These are phyloP conservation scores for Electrona antarctica DNA, from an alignment of 2,113 vertebrate genomes.

Conservation along the genomic window DNA sequence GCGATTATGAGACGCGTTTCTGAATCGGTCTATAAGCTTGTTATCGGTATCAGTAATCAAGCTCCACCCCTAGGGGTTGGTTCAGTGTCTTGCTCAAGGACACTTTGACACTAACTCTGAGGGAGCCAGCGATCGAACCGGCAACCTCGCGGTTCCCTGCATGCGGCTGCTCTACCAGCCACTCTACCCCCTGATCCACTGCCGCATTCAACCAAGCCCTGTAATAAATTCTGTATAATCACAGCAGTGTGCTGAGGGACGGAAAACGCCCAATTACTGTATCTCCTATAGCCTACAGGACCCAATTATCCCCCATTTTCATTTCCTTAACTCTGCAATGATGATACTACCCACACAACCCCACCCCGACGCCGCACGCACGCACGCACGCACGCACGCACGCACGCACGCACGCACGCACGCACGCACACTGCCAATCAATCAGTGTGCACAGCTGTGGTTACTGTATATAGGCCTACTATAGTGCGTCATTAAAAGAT, in stretches of 20 bases:
- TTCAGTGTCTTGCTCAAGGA: no score
- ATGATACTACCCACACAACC: conserved; percentile 9
- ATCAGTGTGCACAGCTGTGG: conserved; percentile 6
- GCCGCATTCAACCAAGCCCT: no score
- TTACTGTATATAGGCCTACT: conserved; percentile 18
- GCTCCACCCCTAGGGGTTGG: no score
- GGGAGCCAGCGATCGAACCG: no score
- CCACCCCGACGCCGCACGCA: neutral
- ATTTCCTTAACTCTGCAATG: conserved; percentile 41
- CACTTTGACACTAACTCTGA: no score
- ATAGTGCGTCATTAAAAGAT: conserved; percentile 48
- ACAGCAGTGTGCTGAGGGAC: conserved; percentile 41
- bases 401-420: neutral
- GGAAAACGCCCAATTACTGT: conserved; percentile 55
- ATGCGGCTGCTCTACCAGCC: no score
- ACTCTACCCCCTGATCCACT: no score
- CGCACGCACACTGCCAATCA: conserved; percentile 2
- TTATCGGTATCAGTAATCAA: no score
- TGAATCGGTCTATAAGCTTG: no score
- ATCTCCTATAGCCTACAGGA: conserved; percentile 41
- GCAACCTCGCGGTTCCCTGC: no score
- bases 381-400: conserved; percentile 40
- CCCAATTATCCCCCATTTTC: conserved; percentile 51
- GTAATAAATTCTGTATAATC: conserved; percentile 10
- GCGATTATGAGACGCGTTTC: no score